Evolutionary conservation across 2,888 invertebrate genomes (phyloP).

Genomic region (Acronicta psi): DNA sequence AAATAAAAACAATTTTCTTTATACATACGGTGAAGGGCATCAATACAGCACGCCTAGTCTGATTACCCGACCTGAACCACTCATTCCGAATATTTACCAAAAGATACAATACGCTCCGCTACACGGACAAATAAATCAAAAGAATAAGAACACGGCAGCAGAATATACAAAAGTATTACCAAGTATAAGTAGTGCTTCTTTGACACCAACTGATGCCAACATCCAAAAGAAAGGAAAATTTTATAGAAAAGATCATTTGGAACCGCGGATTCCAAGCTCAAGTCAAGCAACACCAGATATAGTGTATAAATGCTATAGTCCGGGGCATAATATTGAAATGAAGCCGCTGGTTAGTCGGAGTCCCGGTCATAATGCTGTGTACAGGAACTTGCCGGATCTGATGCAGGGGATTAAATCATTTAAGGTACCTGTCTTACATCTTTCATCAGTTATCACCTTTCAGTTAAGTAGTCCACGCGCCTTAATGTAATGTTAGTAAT

Average conservation of each 20-base stretch:
- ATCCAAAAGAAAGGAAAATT: background rate
- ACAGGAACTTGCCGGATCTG: constrained; percentile 47
- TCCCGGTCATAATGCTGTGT: constrained; percentile 59
- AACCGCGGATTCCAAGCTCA: constrained; percentile 54
- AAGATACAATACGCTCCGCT: constrained; percentile 64
- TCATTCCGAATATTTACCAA: constrained; percentile 1
- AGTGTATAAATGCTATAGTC: constrained; percentile 48
- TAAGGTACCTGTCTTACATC: constrained; percentile 56
- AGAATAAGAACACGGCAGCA: background rate
- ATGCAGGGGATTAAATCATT: constrained; percentile 25
- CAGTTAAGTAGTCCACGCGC: too few species aligned
- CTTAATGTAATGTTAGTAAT: too few species aligned
- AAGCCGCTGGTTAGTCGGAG: constrained; percentile 50
- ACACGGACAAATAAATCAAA: background rate
- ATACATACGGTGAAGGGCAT: background rate
- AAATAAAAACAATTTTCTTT: constrained; percentile 1
- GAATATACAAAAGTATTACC: background rate
- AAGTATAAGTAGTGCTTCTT: background rate
- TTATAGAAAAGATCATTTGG: constrained; percentile 52
- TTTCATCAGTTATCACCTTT: too few species aligned
- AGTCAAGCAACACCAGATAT: constrained; percentile 7
- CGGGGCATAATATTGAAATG: constrained; percentile 59
- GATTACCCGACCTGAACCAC: background rate
- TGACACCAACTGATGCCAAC: background rate
- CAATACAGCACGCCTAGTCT: constrained; percentile 7